Conservation (phyloP, 2,888 invertebrate genomes). For the Anthoptus insignis region DNA sequence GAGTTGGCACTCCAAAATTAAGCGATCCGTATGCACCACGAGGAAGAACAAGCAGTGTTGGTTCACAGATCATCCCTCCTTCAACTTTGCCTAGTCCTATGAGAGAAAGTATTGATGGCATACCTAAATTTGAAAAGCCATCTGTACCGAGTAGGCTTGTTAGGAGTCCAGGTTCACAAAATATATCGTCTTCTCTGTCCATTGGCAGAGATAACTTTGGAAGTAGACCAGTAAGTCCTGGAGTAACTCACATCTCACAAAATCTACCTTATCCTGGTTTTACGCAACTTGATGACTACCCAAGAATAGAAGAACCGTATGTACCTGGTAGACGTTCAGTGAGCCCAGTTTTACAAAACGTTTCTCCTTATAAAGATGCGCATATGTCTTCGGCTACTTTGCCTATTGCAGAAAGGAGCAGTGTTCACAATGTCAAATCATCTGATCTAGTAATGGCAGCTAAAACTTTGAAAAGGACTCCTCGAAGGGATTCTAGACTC, state of each 20-base stretch:
- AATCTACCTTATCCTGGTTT: neutral
- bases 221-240: neutral
- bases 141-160: neutral
- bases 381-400: constrained; percentile 53
- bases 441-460: constrained; percentile 71
- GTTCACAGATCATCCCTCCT: no score
- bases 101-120: neutral
- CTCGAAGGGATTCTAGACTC: constrained; percentile 41
- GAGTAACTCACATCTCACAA: neutral
- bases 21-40: neutral
- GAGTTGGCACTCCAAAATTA: neutral
- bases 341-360: neutral
- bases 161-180: neutral
- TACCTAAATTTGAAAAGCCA: neutral
- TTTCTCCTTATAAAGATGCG: neutral
- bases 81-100: no score
- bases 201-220: neutral
- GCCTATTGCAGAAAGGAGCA: constrained; percentile 59
- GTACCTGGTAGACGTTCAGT: neutral
- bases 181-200: neutral
- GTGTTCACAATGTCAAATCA: constrained; percentile 70
- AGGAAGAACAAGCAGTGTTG: no score
- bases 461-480: constrained; percentile 63
- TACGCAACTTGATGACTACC: neutral
- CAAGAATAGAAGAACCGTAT: constrained; percentile 4